Conservation (phyloP, 1,140 invertebrate genomes). For the Plectrocnemia conspersa region DNA sequence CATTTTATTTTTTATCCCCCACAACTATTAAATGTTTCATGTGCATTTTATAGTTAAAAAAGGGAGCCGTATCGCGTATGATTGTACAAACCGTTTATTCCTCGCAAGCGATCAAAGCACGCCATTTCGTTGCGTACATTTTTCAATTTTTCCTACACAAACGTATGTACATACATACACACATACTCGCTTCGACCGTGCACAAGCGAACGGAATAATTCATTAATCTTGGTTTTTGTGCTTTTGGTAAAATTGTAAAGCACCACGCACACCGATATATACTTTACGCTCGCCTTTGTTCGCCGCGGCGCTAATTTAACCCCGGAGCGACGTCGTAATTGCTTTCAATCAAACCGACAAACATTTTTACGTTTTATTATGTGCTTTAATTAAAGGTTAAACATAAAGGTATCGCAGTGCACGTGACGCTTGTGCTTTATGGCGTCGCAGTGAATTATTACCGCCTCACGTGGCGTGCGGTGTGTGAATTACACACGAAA, state of each 20-base stretch:
- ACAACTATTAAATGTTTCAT: too few species aligned
- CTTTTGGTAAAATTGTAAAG: not conserved
- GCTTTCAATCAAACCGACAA: not conserved
- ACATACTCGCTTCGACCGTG: not conserved
- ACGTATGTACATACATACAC: not conserved
- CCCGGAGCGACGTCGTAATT: not conserved
- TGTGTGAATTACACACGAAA: too few species aligned
- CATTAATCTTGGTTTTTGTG: not conserved
- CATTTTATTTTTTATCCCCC: too few species aligned
- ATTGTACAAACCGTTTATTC: too few species aligned
- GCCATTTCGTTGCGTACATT: too few species aligned
- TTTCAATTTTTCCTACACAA: too few species aligned
- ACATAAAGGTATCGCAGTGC: not conserved
- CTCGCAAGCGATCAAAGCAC: too few species aligned
- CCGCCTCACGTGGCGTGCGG: too few species aligned
- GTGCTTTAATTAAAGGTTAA: not conserved
- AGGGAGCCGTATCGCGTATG: too few species aligned
- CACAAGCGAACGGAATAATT: not conserved
- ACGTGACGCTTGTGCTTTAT: not conserved
- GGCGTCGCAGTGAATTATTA: not conserved
- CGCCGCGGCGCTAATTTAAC: not conserved
- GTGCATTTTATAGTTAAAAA: too few species aligned
- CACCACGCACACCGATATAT: not conserved
- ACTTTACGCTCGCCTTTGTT: not conserved
- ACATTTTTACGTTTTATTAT: not conserved